phyloP scores from a whole-genome alignment of 1,140 invertebrate species.

The Drosophila fuyamai region DNA sequence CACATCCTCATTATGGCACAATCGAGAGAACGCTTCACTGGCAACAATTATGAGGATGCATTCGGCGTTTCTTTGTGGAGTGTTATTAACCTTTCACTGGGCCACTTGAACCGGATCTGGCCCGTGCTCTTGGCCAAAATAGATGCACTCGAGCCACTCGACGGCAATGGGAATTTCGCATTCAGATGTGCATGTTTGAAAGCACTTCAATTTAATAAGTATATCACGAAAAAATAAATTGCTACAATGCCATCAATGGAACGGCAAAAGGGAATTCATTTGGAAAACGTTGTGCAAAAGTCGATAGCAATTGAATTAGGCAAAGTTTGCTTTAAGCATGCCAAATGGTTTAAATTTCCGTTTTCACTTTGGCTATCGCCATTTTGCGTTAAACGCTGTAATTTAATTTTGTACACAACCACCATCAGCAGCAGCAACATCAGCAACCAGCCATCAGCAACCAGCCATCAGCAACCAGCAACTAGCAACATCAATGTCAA shows the following conservation, averaged over 20 bases:
- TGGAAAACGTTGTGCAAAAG: neutral
- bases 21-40: conserved; percentile 22
- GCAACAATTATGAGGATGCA: conserved; percentile 43
- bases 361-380: conserved; percentile 46
- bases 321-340: conserved; percentile 27
- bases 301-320: conserved; percentile 18
- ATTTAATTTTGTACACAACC: conserved; percentile 59
- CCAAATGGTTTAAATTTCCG: conserved; percentile 19
- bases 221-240: conserved; percentile 40
- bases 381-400: conserved; percentile 59
- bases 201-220: conserved; percentile 42
- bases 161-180: conserved; percentile 17
- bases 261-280: neutral
- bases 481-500: conserved; percentile 34
- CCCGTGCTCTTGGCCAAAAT: conserved; percentile 43
- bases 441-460: neutral
- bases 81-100: conserved; percentile 78
- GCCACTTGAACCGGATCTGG: conserved; percentile 59
- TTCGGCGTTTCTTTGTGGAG: conserved; percentile 65
- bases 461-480: neutral
- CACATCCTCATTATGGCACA: conserved; percentile 48
- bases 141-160: conserved; percentile 41
- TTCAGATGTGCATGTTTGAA: conserved; percentile 8
- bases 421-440: conserved; percentile 3
- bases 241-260: conserved; percentile 1